Base-by-base conservation (phyloP, 1,140 invertebrate genomes). In the Diabrotica undecimpunctata region DNA sequence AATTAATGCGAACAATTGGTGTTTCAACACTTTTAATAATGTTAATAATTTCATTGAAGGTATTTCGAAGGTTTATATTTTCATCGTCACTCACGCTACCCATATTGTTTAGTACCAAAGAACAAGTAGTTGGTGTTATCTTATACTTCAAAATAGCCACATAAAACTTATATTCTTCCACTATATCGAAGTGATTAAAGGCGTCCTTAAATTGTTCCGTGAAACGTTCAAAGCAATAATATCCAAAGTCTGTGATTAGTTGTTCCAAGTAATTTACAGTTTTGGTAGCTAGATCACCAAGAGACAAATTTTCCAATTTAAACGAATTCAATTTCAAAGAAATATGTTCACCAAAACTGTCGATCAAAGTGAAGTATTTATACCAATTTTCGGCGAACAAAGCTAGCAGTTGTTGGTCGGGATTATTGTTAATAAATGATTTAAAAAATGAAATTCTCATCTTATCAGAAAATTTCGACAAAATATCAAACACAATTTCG, bases 191-290 rank as follows among this genome's bases (percentile, higher is more conserved):
- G 25, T 4, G 1, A 25, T 25, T 25, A 25, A 25, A 25, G 25
- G 25, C 25, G 1, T 2, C 4, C 25, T 25, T 25, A 11, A 62
- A n/a, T 62, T 37, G 11, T 7, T 62, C 51, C 6, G 5, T 41
- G 25, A 62, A 62, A 8, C 25, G 35, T 8, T 54, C 13, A 9
- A 38, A 62, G n/a, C 38, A 36, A 37, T 54, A 25, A 38, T n/a
- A 25, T 9, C 61, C 61, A 12, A 25, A 62, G 7, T 54, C 5
- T 6, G 9, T 13, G 36, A 54, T 3, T 5, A 62, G 37, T 54
- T 62, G 46, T 9, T 62, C 61, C 13, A 62, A 39, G 53, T 39
- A 54, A n/a, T 6, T 38, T 4, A 62, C 51, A 7, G 54, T 35
- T 13, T 39, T 38, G 38, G 12, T 38, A 0, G 52, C 61, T 6